Evolutionary conservation across 2,888 invertebrate species (phyloP), one percentile per base, ranked within the genome.

Genomic region (Coenonympha arcania): DNA sequence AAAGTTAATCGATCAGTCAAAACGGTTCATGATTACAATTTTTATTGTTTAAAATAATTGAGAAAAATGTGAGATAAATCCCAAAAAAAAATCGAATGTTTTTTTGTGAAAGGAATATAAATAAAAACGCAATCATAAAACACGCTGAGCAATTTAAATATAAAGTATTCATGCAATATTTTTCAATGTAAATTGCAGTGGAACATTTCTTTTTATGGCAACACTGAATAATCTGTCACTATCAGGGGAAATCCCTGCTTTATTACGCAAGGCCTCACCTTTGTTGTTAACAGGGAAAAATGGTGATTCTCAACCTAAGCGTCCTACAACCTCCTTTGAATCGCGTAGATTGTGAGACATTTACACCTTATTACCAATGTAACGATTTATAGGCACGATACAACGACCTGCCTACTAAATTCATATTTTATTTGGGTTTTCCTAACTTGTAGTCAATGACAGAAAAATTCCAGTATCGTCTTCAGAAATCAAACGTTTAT

Each of bases 201-300:
- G 42, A 49, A 54, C 48, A 50, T 55, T 62, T 62, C 62, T 60
- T 60, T 59, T 52, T 56, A 55, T 52, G 58, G 63, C 58, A 65
- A 61, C 64, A 59, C 62, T 61, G 66, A 60, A 68, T 71, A 71
- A 74, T 72, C 69, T 73, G 71, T 73, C 71, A 69, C 69, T 68
- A 73, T 70, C 73, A 69, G 58, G 68, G 70, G 68, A 73, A 72
- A 72, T 74, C 64, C 65, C 58, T 49, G 67, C 64, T 68, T 66
- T 60, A 65, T 67, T 65, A 65, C 66, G 63, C 63, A 60, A 61
- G 62, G 60, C 64, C 61, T 64, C 65, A 66, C 66, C 68, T 68
- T 68, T 64, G 60, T 63, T 59, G 55, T 64, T 66, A 69, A 73
- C 69, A 67, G 71, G 67, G 68, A 73, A 68, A 72, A 75, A 75